phyloP scores from a whole-genome alignment of 1,140 invertebrate species.

The Amyelois transitella region DNA sequence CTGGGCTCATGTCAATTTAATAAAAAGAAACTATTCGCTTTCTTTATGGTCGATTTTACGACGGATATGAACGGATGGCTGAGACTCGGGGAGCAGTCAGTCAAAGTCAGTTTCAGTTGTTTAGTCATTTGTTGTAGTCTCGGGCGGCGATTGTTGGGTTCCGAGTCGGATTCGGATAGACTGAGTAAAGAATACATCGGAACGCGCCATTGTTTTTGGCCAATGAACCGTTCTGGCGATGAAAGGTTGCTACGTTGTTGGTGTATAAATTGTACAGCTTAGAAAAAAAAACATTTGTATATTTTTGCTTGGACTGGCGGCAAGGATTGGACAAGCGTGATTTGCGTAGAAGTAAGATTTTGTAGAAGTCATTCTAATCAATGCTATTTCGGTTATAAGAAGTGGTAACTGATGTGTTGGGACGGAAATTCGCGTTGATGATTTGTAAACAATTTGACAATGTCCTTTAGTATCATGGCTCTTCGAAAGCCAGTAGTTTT shows the following conservation, averaged over 20 bases:
- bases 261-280: slow-evolving; percentile 64
- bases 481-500: no score
- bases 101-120: slow-evolving; percentile 9
- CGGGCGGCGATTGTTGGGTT: slow-evolving; percentile 10
- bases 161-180: slow-evolving; percentile 33
- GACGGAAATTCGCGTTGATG: no score
- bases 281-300: slow-evolving; percentile 57
- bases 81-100: slow-evolving; percentile 6
- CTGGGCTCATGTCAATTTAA: slow-evolving; percentile 54
- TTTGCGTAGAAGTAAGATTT: slow-evolving; percentile 35
- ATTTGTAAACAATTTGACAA: no score
- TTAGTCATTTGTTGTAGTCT: slow-evolving; percentile 4
- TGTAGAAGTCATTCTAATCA: slow-evolving; percentile 29
- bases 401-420: not conserved
- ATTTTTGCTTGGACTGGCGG: slow-evolving; percentile 59
- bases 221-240: not conserved
- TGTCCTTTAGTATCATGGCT: no score
- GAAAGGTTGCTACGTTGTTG: slow-evolving; percentile 22
- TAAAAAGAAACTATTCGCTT: slow-evolving; percentile 26
- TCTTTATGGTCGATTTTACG: slow-evolving; percentile 23
- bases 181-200: slow-evolving; percentile 19
- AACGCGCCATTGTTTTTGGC: not conserved
- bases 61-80: slow-evolving; percentile 2
- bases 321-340: slow-evolving; percentile 38
- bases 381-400: slow-evolving; percentile 5